These are phyloP conservation scores for Pithys albifrons DNA, from an alignment of 2,113 vertebrate genomes.

Conservation along the genomic window DNA sequence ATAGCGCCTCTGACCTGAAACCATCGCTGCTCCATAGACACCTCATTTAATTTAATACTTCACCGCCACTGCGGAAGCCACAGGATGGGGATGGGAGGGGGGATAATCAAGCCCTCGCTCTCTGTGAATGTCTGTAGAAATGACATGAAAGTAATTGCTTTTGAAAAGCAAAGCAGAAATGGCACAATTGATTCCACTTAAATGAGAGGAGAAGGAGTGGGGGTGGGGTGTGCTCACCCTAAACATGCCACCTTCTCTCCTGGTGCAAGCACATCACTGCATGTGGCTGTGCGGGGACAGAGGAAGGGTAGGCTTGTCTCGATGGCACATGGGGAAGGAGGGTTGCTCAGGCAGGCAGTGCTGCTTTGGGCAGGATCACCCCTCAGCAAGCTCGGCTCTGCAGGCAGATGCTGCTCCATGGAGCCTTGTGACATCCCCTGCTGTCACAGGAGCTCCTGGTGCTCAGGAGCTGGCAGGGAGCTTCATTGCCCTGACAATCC, in stretches of 20 bases:
- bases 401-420: background rate
- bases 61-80: slow-evolving; percentile 80
- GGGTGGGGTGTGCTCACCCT: slow-evolving; percentile 72
- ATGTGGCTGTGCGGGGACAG: background rate
- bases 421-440: background rate
- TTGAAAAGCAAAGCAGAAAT: slow-evolving; percentile 88
- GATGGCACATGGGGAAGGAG: background rate
- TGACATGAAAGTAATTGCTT: slow-evolving; percentile 92
- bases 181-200: slow-evolving; percentile 88
- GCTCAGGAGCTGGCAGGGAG: background rate
- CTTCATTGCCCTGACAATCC: background rate
- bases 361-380: background rate
- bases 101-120: slow-evolving; percentile 85
- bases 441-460: background rate
- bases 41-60: slow-evolving; percentile 97
- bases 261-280: background rate
- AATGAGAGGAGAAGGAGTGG: slow-evolving; percentile 72
- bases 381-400: fast-evolving
- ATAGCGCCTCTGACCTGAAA: slow-evolving; percentile 78
- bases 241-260: slow-evolving; percentile 68
- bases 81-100: slow-evolving; percentile 81
- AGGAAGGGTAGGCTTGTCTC: background rate
- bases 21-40: slow-evolving; percentile 86
- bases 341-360: background rate
- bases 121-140: slow-evolving; percentile 88